phyloP scores from a whole-genome alignment of 2,113 vertebrate genomes.

The Sceloporus undulatus region DNA sequence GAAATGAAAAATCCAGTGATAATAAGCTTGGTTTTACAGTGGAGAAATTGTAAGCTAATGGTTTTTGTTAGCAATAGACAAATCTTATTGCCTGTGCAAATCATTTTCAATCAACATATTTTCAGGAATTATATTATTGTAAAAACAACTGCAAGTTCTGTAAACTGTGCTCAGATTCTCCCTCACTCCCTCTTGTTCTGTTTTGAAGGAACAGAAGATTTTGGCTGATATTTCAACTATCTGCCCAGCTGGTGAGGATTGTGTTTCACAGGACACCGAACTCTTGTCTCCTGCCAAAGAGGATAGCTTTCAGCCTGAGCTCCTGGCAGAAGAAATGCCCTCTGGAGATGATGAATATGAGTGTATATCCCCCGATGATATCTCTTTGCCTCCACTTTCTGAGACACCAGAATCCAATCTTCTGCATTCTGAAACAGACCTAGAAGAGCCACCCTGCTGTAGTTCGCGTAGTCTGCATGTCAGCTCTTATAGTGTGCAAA shows the following conservation, averaged over 20 bases:
- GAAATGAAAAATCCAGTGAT: neutral
- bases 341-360: slow-evolving; percentile 91
- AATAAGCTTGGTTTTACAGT: neutral
- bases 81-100: neutral
- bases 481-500: slow-evolving; percentile 74
- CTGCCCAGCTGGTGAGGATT: slow-evolving; percentile 67
- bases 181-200: neutral
- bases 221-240: slow-evolving; percentile 52
- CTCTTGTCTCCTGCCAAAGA: slow-evolving; percentile 64
- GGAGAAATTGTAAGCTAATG: neutral
- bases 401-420: slow-evolving; percentile 88
- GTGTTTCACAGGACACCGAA: slow-evolving; percentile 65
- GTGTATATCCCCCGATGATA: slow-evolving; percentile 90
- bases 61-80: neutral
- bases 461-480: slow-evolving; percentile 76
- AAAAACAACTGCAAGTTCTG: neutral
- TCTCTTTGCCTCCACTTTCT: slow-evolving; percentile 90
- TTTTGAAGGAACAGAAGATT: slow-evolving; percentile 61
- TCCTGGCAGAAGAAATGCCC: slow-evolving; percentile 78
- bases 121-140: neutral
- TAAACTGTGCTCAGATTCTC: neutral
- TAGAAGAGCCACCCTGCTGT: slow-evolving; percentile 80
- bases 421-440: slow-evolving; percentile 83
- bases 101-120: neutral
- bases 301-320: slow-evolving; percentile 71